Evolutionary conservation across 2,113 vertebrate genomes (phyloP).

Genomic region (cattle (Bos taurus)): ARS-UCD2.0 NC_037342.1:26687501-26688000

Average conservation of each 20-base stretch:
- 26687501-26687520: too few relatives aligned
- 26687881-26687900: not conserved
- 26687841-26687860: not conserved
- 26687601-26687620: not conserved
- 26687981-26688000: not conserved
- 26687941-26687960: not conserved
- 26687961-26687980: not conserved
- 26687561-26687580: not conserved
- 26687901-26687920: not conserved
- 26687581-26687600: not conserved
- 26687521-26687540: not conserved
- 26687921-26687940: not conserved
- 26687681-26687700: not conserved
- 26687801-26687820: not conserved
- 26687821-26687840: not conserved
- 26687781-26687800: not conserved
- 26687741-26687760: not conserved
- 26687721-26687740: not conserved
- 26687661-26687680: not conserved
- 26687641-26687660: not conserved
- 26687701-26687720: not conserved
- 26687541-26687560: not conserved
- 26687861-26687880: not conserved
- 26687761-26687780: not conserved
- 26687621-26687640: accelerated